Evolutionary conservation across 2,113 vertebrate genomes (phyloP).

Genomic region (Colius striatus): DNA sequence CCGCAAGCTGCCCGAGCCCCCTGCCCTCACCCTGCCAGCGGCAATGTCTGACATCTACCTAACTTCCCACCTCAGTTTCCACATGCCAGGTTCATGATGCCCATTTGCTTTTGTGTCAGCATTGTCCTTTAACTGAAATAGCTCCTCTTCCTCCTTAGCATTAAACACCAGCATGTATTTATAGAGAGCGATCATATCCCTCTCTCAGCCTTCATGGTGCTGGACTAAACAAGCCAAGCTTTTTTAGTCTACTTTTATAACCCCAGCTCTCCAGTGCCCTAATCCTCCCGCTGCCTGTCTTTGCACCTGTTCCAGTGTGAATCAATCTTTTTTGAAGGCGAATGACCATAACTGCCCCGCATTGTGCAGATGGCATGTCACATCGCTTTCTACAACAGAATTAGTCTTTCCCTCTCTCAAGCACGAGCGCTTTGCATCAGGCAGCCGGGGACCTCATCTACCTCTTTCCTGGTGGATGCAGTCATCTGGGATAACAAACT

Average conservation of each 20-base stretch:
- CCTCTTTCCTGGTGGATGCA: background rate
- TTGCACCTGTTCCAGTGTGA: constrained; percentile 67
- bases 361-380: constrained; percentile 48
- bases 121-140: constrained; percentile 68
- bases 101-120: constrained; percentile 48
- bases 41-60: background rate
- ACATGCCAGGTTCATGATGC: background rate
- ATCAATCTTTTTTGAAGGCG: constrained; percentile 56
- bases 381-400: constrained; percentile 33
- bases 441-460: background rate
- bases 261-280: constrained; percentile 22
- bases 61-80: background rate
- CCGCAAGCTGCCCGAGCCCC: accelerated
- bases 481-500: background rate
- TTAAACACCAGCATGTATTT: constrained; percentile 64
- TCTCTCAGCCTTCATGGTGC: constrained; percentile 41
- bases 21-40: background rate
- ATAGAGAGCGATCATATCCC: constrained; percentile 60
- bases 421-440: background rate
- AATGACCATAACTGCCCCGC: constrained; percentile 45
- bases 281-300: constrained; percentile 53
- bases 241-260: constrained; percentile 60
- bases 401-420: constrained; percentile 19
- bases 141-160: constrained; percentile 63
- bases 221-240: constrained; percentile 57